Evolutionary conservation across 2,797 vertebrate species (phyloP), one percentile per base, ranked within the genome.

Genomic region (Aldrovandia affinis): DNA sequence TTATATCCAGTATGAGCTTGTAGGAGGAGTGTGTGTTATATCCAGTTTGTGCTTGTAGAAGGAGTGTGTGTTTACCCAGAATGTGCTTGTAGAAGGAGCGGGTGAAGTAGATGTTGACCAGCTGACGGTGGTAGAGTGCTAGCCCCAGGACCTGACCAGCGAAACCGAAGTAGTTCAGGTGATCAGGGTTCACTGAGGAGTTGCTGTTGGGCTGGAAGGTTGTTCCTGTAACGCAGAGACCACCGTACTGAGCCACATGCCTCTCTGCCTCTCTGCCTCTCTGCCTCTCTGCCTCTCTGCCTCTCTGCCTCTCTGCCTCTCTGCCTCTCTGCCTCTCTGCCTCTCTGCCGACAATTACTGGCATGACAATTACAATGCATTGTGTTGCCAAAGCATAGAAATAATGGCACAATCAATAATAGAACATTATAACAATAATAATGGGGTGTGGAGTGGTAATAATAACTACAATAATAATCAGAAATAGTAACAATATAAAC

Each of bases 61-160:
- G 47, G 28, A 54, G 20, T 14, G 12, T 3, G 0, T 42, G 4
- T 77, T 91, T 96, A 99, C 98, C 98, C 90, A 99, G 96, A 88
- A 99, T 99, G 91, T 99, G 98, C 89, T 99, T 99, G 95, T 99
- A 99, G 95, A 99, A 99, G 47, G 98, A 99, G 83, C 98, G 96
- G 0, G 98, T 99, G 92, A 99, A 99, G 92, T 99, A 99, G 92
- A 99, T 99, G 92, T 99, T 99, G 86, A 99, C 98, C 91, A 99
- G 88, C 85, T 99, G 98, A 1, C 96, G 95, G 89, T 99, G 98
- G 89, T 99, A 99, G 86, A 99, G 93, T 82, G 98, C 98, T 89
- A 99, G 94, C 68, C 98, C 97, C 86, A 99, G 94, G 85, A 99
- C 97, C 89, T 99, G 98, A 86, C 98, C 98, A n/a, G 98, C 98